These are phyloP conservation scores for Aegithalos caudatus DNA, from an alignment of 2,113 vertebrate genomes.

Conservation along the genomic window DNA sequence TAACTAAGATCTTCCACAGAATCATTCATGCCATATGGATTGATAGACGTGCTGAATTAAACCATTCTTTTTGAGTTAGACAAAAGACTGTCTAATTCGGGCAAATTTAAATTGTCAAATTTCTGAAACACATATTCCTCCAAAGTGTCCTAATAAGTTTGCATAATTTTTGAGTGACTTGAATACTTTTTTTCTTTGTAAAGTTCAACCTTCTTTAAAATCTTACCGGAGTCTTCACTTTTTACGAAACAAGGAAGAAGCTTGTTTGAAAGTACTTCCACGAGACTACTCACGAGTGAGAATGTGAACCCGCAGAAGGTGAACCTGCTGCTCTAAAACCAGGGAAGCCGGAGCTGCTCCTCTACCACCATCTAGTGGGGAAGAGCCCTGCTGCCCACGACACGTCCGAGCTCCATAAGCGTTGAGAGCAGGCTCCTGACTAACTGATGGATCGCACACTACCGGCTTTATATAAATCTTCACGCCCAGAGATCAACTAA, in stretches of 20 bases:
- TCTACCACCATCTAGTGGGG: neutral
- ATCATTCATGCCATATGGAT: accelerated
- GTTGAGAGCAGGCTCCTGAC: neutral
- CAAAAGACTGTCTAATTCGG: neutral
- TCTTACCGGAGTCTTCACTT: neutral
- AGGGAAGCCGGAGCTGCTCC: neutral
- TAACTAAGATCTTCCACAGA: neutral
- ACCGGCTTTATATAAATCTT: neutral
- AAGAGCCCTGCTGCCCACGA: accelerated
- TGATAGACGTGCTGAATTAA: neutral
- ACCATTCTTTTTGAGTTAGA: neutral
- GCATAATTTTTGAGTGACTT: neutral
- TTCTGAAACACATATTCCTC: neutral
- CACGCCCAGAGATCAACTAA: too few relatives aligned
- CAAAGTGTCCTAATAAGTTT: neutral
- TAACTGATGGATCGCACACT: neutral
- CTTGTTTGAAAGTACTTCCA: neutral
- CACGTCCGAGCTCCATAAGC: accelerated
- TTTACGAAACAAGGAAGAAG: neutral
- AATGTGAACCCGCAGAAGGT: accelerated
- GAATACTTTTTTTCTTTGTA: neutral
- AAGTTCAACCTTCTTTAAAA: neutral
- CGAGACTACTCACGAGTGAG: accelerated
- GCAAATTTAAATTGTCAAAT: neutral
- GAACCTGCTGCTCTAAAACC: accelerated